Evolutionary conservation across 2,797 vertebrate species (phyloP).

Genomic region (Halcyon leucocephala): DNA sequence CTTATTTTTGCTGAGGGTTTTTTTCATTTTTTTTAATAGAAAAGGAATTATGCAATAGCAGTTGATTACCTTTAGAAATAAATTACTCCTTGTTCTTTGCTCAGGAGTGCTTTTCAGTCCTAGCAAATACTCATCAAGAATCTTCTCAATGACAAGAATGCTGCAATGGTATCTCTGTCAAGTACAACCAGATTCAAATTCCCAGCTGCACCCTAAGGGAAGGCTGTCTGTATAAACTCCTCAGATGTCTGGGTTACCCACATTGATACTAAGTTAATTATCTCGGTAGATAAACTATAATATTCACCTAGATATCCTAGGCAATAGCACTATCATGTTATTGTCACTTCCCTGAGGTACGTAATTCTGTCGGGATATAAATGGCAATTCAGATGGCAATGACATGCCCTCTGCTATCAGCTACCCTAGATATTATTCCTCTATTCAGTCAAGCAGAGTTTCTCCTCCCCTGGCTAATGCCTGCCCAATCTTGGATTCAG

Average conservation of each 20-base stretch:
- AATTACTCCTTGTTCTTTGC: slow-evolving; percentile 49
- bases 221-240: slow-evolving; percentile 49
- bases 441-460: not conserved
- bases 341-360: not conserved
- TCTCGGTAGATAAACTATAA: not conserved
- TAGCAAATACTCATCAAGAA: slow-evolving; percentile 40
- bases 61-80: slow-evolving; percentile 52
- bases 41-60: slow-evolving; percentile 16
- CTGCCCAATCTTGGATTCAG: not conserved
- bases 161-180: slow-evolving; percentile 30
- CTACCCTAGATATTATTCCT: not conserved
- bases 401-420: not conserved
- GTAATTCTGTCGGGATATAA: not conserved
- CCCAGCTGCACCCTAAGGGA: slow-evolving; percentile 32
- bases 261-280: not conserved
- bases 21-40: not conserved
- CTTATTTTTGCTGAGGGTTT: not conserved
- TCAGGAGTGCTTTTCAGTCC: slow-evolving; percentile 27
- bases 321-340: not conserved
- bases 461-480: not conserved
- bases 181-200: slow-evolving; percentile 13
- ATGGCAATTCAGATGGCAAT: not conserved
- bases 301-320: not conserved
- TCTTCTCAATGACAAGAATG: slow-evolving; percentile 22
- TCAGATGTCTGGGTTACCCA: slow-evolving; percentile 29